phyloP scores from a whole-genome alignment of 2,888 invertebrate species.

The Dusona sp. region DNA sequence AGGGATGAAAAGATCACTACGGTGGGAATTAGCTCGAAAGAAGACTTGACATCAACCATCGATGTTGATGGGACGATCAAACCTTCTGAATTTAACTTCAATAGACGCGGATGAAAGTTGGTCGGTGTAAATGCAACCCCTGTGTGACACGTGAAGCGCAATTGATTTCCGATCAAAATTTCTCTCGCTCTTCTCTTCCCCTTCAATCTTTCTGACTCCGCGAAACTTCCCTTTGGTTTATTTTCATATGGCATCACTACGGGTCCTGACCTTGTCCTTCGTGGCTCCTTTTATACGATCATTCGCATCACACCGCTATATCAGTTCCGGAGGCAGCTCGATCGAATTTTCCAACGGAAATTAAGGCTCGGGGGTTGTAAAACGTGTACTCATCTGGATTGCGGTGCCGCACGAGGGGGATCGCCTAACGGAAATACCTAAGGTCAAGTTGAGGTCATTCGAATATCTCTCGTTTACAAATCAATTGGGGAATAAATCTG shows the following conservation, averaged over 20 bases:
- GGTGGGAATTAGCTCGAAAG: conserved; percentile 20
- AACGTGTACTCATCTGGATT: conserved; percentile 56
- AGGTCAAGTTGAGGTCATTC: conserved; percentile 41
- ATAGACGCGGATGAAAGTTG: not conserved
- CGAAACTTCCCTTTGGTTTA: conserved; percentile 18
- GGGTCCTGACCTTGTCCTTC: conserved; percentile 14
- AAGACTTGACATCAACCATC: conserved; percentile 5
- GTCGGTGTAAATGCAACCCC: not conserved
- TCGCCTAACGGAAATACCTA: conserved; percentile 64
- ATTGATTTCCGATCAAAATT: conserved; percentile 28
- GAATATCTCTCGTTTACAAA: conserved; percentile 68
- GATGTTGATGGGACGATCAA: conserved; percentile 13
- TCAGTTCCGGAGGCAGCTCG: conserved; percentile 19
- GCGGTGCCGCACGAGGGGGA: conserved; percentile 10
- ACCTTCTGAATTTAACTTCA: conserved; percentile 6
- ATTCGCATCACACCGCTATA: not conserved
- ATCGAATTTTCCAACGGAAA: conserved; percentile 68
- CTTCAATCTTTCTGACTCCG: conserved; percentile 2
- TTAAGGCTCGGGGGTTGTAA: conserved; percentile 60
- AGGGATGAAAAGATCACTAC: not conserved
- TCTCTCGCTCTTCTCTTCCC: conserved; percentile 1
- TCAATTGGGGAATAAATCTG: conserved; percentile 38
- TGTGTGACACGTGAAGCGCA: conserved; percentile 8
- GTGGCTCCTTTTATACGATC: not conserved
- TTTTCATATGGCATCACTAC: conserved; percentile 14